Conservation (phyloP, 1,140 invertebrate genomes). For the Arctopsyche grandis region DNA sequence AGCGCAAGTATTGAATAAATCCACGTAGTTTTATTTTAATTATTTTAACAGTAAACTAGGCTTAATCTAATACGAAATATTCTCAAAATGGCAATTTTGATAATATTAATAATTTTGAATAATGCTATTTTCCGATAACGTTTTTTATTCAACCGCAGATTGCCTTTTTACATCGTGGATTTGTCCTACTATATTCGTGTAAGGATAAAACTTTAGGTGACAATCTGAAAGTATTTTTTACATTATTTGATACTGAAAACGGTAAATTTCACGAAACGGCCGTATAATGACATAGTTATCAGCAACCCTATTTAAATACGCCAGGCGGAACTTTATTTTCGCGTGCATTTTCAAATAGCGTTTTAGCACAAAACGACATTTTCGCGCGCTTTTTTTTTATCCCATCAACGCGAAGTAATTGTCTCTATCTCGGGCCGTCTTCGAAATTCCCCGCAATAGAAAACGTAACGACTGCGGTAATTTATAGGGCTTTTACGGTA, state of each 20-base stretch:
- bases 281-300: background rate
- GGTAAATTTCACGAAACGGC: background rate
- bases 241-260: background rate
- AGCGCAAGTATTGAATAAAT: too few relatives aligned
- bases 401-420: background rate
- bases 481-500: constrained; percentile 40
- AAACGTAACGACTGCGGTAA: constrained; percentile 40
- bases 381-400: background rate
- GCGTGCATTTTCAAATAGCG: background rate
- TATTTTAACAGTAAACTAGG: too few relatives aligned
- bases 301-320: background rate
- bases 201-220: too few relatives aligned
- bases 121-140: too few relatives aligned
- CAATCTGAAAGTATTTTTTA: too few relatives aligned
- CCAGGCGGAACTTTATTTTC: background rate
- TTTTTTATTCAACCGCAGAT: too few relatives aligned
- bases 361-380: background rate
- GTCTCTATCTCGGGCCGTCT: background rate
- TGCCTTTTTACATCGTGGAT: too few relatives aligned
- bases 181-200: too few relatives aligned
- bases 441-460: constrained; percentile 1
- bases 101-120: too few relatives aligned
- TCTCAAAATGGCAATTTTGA: too few relatives aligned
- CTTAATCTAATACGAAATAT: too few relatives aligned
- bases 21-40: too few relatives aligned